Evolutionary conservation across 2,888 invertebrate species (phyloP).

Genomic region (Epicampocera succincta): DNA sequence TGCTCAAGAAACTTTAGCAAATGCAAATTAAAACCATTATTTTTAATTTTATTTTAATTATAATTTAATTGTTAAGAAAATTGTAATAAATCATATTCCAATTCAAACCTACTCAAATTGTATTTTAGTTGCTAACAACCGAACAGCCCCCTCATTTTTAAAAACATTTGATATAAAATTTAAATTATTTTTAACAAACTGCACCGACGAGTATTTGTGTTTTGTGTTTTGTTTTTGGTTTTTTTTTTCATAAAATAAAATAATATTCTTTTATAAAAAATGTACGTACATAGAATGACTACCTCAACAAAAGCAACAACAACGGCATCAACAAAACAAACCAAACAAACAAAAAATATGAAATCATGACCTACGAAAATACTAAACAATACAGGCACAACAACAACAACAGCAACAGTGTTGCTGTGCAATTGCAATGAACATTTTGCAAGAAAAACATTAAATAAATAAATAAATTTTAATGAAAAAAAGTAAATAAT

Average conservation of each 20-base stretch:
- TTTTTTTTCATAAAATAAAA: conserved; percentile 1
- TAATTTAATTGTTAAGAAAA: conserved; percentile 43
- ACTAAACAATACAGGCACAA: conserved; percentile 35
- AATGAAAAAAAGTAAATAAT: conserved; percentile 19
- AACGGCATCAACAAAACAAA: too few species aligned
- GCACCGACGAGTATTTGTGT: background rate
- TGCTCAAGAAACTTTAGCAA: background rate
- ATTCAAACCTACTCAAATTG: conserved; percentile 28
- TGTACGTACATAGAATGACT: conserved; percentile 55
- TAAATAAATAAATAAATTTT: conserved; percentile 28
- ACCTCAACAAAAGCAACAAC: conserved; percentile 46
- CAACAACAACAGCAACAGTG: too few species aligned
- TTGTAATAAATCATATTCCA: conserved; percentile 15
- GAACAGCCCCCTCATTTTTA: conserved; percentile 50
- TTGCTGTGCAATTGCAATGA: conserved; percentile 53
- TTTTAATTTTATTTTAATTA: conserved; percentile 18
- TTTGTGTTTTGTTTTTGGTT: background rate
- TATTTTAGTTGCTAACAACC: conserved; percentile 39
- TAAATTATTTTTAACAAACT: conserved; percentile 17
- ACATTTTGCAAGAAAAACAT: conserved; percentile 12
- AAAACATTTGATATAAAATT: conserved; percentile 38
- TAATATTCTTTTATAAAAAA: conserved; percentile 13
- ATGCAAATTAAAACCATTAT: background rate
- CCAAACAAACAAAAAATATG: conserved; percentile 27
- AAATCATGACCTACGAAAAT: conserved; percentile 67